Percentiles rank a stretch among this genome's conserved stretches.
Evolutionary conservation across 2,113 vertebrate genomes (phyloP).

Genomic region (Neogobius melanostomus): DNA sequence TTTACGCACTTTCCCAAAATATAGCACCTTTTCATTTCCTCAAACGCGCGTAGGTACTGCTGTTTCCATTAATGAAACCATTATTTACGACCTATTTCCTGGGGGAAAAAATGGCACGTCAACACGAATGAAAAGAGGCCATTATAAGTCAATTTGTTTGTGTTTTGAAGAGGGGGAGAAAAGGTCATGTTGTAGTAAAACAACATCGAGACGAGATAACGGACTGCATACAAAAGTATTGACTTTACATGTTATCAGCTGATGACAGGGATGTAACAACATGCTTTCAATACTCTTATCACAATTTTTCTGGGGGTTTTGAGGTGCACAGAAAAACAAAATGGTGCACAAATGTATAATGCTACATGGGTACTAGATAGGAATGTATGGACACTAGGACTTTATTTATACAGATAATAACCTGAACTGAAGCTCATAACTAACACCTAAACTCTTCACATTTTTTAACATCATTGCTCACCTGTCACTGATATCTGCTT

Average conservation of each 20-base stretch:
- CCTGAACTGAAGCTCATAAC: background rate
- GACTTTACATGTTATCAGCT: background rate
- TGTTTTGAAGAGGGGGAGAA: background rate
- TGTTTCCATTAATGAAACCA: constrained; percentile 9
- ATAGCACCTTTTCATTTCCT: constrained; percentile 9
- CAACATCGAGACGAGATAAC: background rate
- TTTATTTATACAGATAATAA: too few species aligned
- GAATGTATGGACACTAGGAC: too few species aligned
- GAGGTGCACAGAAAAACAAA: background rate
- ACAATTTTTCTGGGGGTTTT: background rate
- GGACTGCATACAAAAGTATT: background rate
- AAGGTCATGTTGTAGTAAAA: background rate
- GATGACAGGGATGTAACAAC: background rate
- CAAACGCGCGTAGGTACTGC: constrained; percentile 4
- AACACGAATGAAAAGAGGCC: background rate
- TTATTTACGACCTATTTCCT: constrained; percentile 23
- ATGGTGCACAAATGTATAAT: background rate
- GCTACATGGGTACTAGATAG: too few species aligned
- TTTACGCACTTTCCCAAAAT: constrained; percentile 11
- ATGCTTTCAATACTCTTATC: background rate
- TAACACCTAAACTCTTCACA: background rate
- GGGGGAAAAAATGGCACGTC: background rate
- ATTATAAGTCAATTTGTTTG: constrained; percentile 3
- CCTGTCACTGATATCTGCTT: background rate
- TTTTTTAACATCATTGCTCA: background rate